Base-by-base conservation (phyloP, 2,888 invertebrate genomes). In the Eumerus sabulonum region DNA sequence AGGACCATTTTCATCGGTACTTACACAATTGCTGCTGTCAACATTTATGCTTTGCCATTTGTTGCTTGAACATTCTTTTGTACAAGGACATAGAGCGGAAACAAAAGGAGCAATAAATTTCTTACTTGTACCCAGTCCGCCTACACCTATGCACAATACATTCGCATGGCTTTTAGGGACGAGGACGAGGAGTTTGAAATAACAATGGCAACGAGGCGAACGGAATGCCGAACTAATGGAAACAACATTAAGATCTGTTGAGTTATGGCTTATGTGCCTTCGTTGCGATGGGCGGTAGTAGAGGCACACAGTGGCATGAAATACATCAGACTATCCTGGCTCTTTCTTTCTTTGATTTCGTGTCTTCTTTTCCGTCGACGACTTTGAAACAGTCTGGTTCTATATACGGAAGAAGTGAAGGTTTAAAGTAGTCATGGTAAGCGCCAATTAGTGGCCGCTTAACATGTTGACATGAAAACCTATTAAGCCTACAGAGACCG, bases 161-260 rank as follows among this genome's bases (percentile, higher is more conserved):
- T 27, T 27, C 27, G 27, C 27, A 27, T 7, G n/a, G n/a, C n/a
- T n/a, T n/a, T n/a, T n/a, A n/a, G n/a, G n/a, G n/a, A 27, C 27
- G 27, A 27, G 2, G 7, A 7, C 27, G 27, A 4, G 27, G 27
- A 27, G n/a, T n/a, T n/a, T n/a, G n/a, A n/a, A n/a, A n/a, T n/a
- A n/a, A n/a, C n/a, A n/a, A n/a, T n/a, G 2, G 27, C 7, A 27
- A 48, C 62, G 62, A 63, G 56, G 48, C 50, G 18, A 48, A 48
- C 71, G 38, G 19, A 42, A 9, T 35, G 54, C 62, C 36, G 48
- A 71, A 71, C 71, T 56, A 62, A 71, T 62, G 71, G 71, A 62
- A 71, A 62, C 54, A 50, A 54, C 71, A 71, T 71, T 71, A 62
- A 71, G 71, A 71, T 63, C 62, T 62, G 71, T 71, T 71, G 71